Evolutionary conservation across 2,797 vertebrate genomes (phyloP), one percentile per base, ranked within the genome.

Genomic region (Argya squamiceps): DNA sequence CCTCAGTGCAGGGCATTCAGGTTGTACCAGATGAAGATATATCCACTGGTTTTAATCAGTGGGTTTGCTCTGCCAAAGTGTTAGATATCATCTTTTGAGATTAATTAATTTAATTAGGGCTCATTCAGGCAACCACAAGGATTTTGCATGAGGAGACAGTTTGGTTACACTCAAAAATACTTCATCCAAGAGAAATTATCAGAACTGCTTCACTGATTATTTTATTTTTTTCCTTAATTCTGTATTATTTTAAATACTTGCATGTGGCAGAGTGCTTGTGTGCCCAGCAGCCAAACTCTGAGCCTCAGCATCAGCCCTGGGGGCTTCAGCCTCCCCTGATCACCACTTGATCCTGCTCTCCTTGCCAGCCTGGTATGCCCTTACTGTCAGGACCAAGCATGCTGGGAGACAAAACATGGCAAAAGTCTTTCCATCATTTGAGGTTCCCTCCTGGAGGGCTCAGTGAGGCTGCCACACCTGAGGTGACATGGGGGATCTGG

Each of bases 351-450:
- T 7, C 46, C 60, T 8, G 3, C 32, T 52, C 49, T 44, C 34
- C 50, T 24, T 20, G 70, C 41, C 1, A 0, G 8, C 12, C 50
- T 21, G 4, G 20, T 22, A 36, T 71, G 30, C 34, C 43, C 9
- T 77, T 13, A 23, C 22, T 44, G 44, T 62, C 67, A 50, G 52
- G 16, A n/a, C 30, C 62, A 58, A 50, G 13, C 0, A 0, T 23
- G 46, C 8, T 53, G 70, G 50, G 39, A 64, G n/a, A 43, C 5
- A 68, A 64, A 84, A 58, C 7, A 1, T 3, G 5, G 24, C n/a
- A 39, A 53, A 80, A 36, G 8, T 19, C 13, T 84, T 64, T 49
- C 47, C 1, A 0, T 12, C 1, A 0, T 9, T 29, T n/a, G 4
- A 46, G 22, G 50, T 29, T 81, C 73, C 22, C 12, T 79, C 29